Evolutionary conservation across 1,140 invertebrate genomes (phyloP), one percentile per base, ranked within the genome.

Genomic region (Neodiprion virginianus): DNA sequence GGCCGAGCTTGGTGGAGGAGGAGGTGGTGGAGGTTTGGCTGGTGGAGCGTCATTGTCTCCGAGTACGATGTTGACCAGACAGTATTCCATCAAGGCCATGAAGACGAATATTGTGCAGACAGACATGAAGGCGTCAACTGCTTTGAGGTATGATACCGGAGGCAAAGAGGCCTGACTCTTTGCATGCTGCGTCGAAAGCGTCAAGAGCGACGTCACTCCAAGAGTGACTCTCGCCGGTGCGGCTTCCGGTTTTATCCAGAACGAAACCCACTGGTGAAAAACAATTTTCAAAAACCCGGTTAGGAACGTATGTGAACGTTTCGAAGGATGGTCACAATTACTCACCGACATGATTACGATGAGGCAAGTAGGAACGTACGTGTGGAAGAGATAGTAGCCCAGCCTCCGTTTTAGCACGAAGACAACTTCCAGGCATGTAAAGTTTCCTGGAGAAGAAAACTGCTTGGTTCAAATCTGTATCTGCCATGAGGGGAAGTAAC

Each of bases 51-150:
- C 93, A 9, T 91, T 92, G 79, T 95, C 94, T 1, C 94, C 94
- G 3, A 97, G 89, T 0, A 97, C 94, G 68, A 97, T 96, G 81
- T 97, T 97, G 1, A 97, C 95, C 76, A 97, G 86, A 80, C 96
- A 97, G 84, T 97, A 97, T 85, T 97, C 96, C 96, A 97, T 97
- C 50, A 97, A 85, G 5, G 96, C 96, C 93, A 97, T 94, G 84
- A 97, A 97, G 80, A 97, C 96, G 87, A 97, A 96, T 49, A 97
- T 90, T 67, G 96, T 97, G 85, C 96, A 97, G 8, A 95, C 94
- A 14, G 95, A 96, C 96, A 97, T 97, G 81, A 97, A 97, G 3
- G 94, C 95, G 80, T 97, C 95, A 0, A 97, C 95, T 0, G 96
- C 95, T 87, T 97, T 97, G 9, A 97, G 86, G 84, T 97, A 97